Conservation (phyloP, 2,797 vertebrate species). For the Anomalospiza imberbis region DNA sequence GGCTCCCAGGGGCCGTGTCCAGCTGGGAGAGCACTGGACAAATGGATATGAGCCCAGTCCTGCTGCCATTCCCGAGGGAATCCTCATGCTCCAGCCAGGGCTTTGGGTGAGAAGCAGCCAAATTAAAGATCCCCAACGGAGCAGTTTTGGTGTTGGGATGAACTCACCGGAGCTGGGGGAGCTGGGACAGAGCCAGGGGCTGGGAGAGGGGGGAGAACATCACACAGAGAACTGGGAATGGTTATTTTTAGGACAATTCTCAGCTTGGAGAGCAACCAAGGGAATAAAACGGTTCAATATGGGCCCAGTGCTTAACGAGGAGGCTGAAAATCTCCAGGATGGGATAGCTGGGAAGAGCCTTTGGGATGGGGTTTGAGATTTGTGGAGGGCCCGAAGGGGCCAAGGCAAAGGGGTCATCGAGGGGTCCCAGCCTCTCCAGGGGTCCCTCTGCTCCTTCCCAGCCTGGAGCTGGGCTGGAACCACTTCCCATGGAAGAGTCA, state of each 20-base stretch:
- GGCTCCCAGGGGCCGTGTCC: background rate
- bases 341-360: background rate
- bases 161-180: background rate
- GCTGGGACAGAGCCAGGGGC: background rate
- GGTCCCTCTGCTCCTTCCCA: background rate
- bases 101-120: background rate
- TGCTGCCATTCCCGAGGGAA: background rate
- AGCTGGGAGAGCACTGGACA: background rate
- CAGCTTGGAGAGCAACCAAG: slow-evolving; percentile 32
- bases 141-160: background rate
- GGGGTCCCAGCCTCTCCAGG: background rate
- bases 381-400: background rate
- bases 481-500: fast-evolving
- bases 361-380: background rate
- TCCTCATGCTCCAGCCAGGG: background rate
- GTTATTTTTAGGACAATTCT: slow-evolving; percentile 56
- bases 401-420: fast-evolving
- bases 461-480: background rate
- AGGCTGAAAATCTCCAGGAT: background rate
- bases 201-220: background rate
- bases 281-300: slow-evolving; percentile 22
- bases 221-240: background rate
- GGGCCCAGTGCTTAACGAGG: background rate
- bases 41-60: background rate
- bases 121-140: background rate